These are phyloP conservation scores for Melanitta fusca DNA, from an alignment of 2,797 vertebrate genomes.

Conservation along the genomic window DNA sequence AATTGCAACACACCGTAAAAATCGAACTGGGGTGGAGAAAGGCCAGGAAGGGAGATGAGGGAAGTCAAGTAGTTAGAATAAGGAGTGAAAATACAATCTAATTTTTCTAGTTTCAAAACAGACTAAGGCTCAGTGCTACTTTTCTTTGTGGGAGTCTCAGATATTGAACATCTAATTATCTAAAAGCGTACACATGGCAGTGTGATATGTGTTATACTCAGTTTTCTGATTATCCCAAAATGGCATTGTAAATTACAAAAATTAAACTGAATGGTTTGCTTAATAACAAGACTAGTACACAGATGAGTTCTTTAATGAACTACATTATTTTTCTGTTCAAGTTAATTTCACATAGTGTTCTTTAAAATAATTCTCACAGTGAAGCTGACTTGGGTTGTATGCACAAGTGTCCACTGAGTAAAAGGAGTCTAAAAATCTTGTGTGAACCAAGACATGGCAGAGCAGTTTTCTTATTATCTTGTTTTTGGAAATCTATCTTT, in stretches of 20 bases:
- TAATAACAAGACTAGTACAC: conserved; percentile 8
- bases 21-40: background rate
- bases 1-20: background rate
- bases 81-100: background rate
- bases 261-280: background rate
- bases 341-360: background rate
- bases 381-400: background rate
- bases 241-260: conserved; percentile 11
- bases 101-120: background rate
- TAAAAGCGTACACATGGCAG: background rate
- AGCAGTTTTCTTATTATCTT: background rate
- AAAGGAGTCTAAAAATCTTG: background rate
- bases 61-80: background rate
- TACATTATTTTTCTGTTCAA: background rate
- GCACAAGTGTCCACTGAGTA: background rate
- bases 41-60: fast-evolving
- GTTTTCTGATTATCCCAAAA: conserved; percentile 19
- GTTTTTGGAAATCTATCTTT: background rate
- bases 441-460: background rate
- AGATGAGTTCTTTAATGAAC: conserved; percentile 24
- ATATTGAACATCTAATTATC: conserved; percentile 31
- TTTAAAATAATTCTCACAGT: conserved; percentile 7
- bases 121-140: background rate
- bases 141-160: background rate
- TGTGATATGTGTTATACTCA: background rate